These are phyloP conservation scores for Spondyliosoma cantharus DNA, from an alignment of 2,797 vertebrate species.

Conservation along the genomic window DNA sequence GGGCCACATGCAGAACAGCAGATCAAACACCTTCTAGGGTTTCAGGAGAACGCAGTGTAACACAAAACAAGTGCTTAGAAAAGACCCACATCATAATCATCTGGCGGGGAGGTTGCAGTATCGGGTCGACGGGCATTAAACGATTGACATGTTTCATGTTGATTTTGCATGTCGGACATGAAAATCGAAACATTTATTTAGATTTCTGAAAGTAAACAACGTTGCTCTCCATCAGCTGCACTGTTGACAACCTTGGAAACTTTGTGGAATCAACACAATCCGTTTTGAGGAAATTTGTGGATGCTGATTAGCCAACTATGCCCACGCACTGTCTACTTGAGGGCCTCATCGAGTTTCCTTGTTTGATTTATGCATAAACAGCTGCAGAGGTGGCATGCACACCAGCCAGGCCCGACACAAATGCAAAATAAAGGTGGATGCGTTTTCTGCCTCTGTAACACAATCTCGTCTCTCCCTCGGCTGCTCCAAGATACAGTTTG, in stretches of 20 bases:
- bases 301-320: slow-evolving; percentile 57
- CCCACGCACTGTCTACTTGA: slow-evolving; percentile 53
- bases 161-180: slow-evolving; percentile 4
- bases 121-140: background rate
- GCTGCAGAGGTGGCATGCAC: slow-evolving; percentile 72
- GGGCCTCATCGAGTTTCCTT: slow-evolving; percentile 69
- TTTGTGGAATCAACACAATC: slow-evolving; percentile 27
- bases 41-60: slow-evolving; percentile 61
- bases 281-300: slow-evolving; percentile 33
- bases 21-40: slow-evolving; percentile 76
- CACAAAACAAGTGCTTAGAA: slow-evolving; percentile 59
- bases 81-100: slow-evolving; percentile 33
- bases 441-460: slow-evolving; percentile 56
- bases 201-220: slow-evolving; percentile 16
- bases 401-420: slow-evolving; percentile 60
- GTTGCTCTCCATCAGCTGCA: background rate
- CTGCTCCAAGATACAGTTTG: slow-evolving; percentile 43
- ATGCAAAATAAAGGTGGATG: slow-evolving; percentile 67
- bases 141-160: slow-evolving; percentile 1
- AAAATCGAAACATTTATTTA: slow-evolving; percentile 23
- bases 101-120: background rate
- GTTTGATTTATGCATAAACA: slow-evolving; percentile 81
- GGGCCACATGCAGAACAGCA: slow-evolving; percentile 63
- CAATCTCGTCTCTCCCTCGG: slow-evolving; percentile 43
- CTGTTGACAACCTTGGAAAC: slow-evolving; percentile 24